Base-by-base conservation (phyloP, 2,113 vertebrate genomes). In the Leucosticte australis region DNA sequence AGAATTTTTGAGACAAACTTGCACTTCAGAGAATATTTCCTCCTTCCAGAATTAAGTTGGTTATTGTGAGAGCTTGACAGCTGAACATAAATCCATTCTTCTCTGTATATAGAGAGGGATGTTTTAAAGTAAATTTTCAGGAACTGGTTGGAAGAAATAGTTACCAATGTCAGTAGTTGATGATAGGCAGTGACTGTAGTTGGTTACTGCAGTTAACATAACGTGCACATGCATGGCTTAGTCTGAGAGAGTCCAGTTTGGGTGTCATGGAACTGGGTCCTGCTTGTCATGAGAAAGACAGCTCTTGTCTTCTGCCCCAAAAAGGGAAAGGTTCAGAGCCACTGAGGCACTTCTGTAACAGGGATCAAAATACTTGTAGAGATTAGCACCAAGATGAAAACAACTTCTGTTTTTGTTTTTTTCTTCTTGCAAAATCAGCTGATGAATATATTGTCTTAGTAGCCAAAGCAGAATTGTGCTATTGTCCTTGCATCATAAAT, bases 381-480 rank as follows among this genome's bases (percentile, higher is more conserved):
- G 84, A 89, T 94, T 87, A 95, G 74, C 31, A 62, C 33, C 42
- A 52, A 62, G 53, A 37, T 75, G 60, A 88, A 94, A 91, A 91
- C 50, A 64, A 39, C 41, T 82, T 55, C 41, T 89, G 31, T 19
- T 89, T 69, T 59, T 31, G 30, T 1, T 60, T 73, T 70, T 8
- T 65, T 56, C 64, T 60, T 86, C 37, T 83, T 79, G 8, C 30
- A 59, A 28, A 39, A 42, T 74, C 71, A 85, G 70, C 57, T 80
- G 28, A 73, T 85, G 23, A 33, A 39, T 49, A 10, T 27, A 27
- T 79, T 6, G 0, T 69, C 39, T 42, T 33, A 60, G 49, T 46
- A 87, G 50, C 26, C 21, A 18, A 63, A 73, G 23, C 9, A 37
- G 49, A 75, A 53, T 42, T 49, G n/a, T 41, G 47, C 22, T 50